Conservation (phyloP, 2,888 invertebrate genomes). For the Mellilla xanthometata region DNA sequence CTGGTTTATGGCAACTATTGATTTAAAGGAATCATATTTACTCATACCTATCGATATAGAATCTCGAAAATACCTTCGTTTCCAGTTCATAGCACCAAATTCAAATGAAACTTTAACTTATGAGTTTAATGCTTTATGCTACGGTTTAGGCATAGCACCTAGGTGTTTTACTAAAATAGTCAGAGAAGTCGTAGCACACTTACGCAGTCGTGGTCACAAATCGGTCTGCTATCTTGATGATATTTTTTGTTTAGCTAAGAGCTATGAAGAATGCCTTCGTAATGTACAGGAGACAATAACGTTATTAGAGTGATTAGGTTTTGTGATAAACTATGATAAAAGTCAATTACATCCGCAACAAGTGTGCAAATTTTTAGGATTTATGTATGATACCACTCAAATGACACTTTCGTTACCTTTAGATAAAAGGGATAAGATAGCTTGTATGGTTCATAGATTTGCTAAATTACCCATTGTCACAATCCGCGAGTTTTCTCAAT, state of each 20-base stretch:
- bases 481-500: slow-evolving; percentile 22
- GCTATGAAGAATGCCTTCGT: neutral
- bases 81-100: slow-evolving; percentile 11
- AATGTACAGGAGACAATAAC: neutral
- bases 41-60: slow-evolving; percentile 18
- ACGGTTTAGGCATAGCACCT: slow-evolving; percentile 25
- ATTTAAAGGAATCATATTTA: slow-evolving; percentile 31
- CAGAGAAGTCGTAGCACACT: neutral
- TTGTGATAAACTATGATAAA: no score
- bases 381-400: slow-evolving; percentile 10
- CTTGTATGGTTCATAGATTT: slow-evolving; percentile 9
- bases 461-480: slow-evolving; percentile 1
- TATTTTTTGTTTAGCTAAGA: no score
- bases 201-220: no score
- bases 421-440: slow-evolving; percentile 17
- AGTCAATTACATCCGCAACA: no score
- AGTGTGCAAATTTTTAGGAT: slow-evolving; percentile 24
- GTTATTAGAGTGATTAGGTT: no score
- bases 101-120: slow-evolving; percentile 3
- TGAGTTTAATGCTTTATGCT: slow-evolving; percentile 26
- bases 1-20: slow-evolving; percentile 27
- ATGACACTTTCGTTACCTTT: slow-evolving; percentile 11
- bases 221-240: no score
- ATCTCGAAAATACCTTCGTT: slow-evolving; percentile 28
- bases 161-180: slow-evolving; percentile 3